Evolutionary conservation across 2,113 vertebrate genomes (phyloP).

Genomic region (Hypocryptadius cinnamomeus): DNA sequence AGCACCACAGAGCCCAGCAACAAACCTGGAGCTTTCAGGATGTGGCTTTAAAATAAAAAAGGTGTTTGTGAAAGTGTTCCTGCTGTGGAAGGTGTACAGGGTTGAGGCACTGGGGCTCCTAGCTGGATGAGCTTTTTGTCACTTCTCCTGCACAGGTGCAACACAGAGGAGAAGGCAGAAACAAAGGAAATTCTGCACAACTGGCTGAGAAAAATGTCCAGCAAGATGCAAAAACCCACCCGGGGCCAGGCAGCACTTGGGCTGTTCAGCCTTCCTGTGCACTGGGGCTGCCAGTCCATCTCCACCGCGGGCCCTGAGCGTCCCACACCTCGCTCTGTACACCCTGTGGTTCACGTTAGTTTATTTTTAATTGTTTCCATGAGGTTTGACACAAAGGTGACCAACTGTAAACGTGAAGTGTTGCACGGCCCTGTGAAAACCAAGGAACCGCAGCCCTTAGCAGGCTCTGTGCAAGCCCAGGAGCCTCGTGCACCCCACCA

Average conservation of each 20-base stretch:
- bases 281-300: not conserved
- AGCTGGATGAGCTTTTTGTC: not conserved
- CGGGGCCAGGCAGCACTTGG: not conserved
- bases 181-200: not conserved
- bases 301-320: rapidly evolving
- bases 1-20: not conserved
- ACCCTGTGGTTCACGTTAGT: rapidly evolving
- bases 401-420: slow-evolving; percentile 37
- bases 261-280: not conserved
- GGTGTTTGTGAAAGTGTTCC: not conserved
- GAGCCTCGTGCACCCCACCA: not conserved
- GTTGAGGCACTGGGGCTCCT: not conserved
- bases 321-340: not conserved
- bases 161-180: not conserved
- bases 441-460: not conserved
- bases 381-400: slow-evolving; percentile 57
- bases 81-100: not conserved
- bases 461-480: not conserved
- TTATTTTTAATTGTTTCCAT: not conserved
- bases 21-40: not conserved
- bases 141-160: not conserved
- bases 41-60: not conserved
- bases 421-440: not conserved
- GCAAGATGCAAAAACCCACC: rapidly evolving
- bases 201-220: not conserved